Base-by-base conservation (phyloP, 2,888 invertebrate genomes). In the Liopterus haemorrhoidalis region DNA sequence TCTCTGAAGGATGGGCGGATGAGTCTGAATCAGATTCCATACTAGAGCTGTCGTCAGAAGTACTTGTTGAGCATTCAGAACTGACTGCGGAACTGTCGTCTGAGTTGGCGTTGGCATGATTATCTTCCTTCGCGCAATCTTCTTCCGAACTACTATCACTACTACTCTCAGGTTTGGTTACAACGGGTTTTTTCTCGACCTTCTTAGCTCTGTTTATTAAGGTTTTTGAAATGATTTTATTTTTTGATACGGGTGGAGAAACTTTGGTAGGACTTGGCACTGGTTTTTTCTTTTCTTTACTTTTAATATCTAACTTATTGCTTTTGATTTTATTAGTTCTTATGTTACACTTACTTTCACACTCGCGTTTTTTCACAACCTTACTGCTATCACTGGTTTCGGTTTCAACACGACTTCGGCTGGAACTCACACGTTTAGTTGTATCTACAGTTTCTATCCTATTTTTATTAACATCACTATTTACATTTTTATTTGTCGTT, bases 81-180 rank as follows among this genome's bases (percentile, higher is more conserved):
- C 59, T 57, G 4, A 59, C 54, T 46, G 59, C 58, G 3, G 59
- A 59, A 31, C 57, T 57, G 18, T 21, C 36, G 4, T 44, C 44
- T 8, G 48, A 43, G 6, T 38, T 43, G 30, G 36, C 60, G 15
- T 60, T 58, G 19, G 44, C 44, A 31, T 54, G 52, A 32, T 59
- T 57, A 18, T 59, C 59, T 11, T 61, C 59, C 25, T 54, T 57
- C 16, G 61, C 65, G 28, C 67, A 65, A 36, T 62, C 60, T 24
- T 65, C 65, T 18, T 63, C 67, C 2, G 55, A 54, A 12, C 55
- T 58, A 18, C 67, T 67, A 30, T 67, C 67, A 1, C 41, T 41
- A 28, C 30, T 30, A 19, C 37, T 41, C 8, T 41, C 37, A 6
- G 31, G 9, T n/a, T 24, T n/a, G n/a, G n/a, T n/a, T n/a, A n/a